Base-by-base conservation (phyloP, 2,888 invertebrate genomes). In the Toxonevra muliebris region DNA sequence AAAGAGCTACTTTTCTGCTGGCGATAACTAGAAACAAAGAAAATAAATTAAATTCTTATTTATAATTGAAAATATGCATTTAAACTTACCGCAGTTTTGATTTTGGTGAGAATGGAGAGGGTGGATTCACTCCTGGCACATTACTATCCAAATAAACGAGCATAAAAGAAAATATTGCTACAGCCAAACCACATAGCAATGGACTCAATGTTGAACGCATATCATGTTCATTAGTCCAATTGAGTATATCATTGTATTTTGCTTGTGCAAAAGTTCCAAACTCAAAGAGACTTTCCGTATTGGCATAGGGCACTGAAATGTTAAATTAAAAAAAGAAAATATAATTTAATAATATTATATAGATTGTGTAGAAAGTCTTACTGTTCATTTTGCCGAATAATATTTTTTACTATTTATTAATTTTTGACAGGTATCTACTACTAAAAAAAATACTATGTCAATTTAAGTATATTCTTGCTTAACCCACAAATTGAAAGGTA, bases 61-160 rank as follows among this genome's bases (percentile, higher is more conserved):
- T 17, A 63, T 54, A 42, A 13, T 15, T 4, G 8, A 58, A 42
- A 17, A 4, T 10, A 43, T 11, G 41, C 12, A 15, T 42, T 41
- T 58, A 9, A 30, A 72, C 77, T 80, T 76, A 84, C 85, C 87
- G 85, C 20, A 73, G 85, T 76, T 86, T 86, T 73, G 86, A 87
- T 30, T 82, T 82, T 13, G 87, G 86, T 62, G 88, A 87, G 71
- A 90, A 86, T 19, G 89, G 89, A 55, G 87, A 86, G 4, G 89
- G 89, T 30, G 90, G 90, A 78, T 86, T 85, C 4, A 88, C 79
- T 15, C 90, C 90, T 0, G 90, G 90, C 58, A 87, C 84, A 74
- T 85, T 86, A 68, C 90, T 90, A 79, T 90, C 90, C 74, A 89
- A 84, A 80, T 89, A 90, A 20, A 90, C 87, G 75, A 90, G 87